phyloP scores from a whole-genome alignment of 1,140 invertebrate genomes.

The Coelopa frigida region DNA sequence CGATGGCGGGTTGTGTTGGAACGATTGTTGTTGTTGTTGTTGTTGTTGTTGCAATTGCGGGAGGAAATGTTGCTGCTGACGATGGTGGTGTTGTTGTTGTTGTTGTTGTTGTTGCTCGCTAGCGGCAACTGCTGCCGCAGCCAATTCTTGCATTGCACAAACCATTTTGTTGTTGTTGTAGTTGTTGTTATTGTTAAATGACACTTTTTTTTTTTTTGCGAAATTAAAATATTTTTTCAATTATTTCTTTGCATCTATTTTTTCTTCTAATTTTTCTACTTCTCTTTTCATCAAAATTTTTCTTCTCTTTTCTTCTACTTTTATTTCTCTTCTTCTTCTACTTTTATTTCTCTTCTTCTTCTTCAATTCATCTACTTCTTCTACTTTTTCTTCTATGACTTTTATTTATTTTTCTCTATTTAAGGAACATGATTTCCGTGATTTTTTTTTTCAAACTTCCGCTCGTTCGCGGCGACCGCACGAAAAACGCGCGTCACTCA shows the following conservation, averaged over 20 bases:
- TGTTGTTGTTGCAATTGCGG: constrained; percentile 14
- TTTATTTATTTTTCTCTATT: constrained; percentile 2
- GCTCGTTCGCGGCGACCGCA: no score
- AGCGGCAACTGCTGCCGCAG: constrained; percentile 11
- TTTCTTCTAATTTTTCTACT: constrained; percentile 3
- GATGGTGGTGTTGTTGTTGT: constrained; percentile 22
- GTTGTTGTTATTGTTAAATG: constrained; percentile 18
- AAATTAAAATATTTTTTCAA: constrained; percentile 34
- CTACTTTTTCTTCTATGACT: no score
- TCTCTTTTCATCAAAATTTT: no score
- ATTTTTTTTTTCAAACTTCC: no score
- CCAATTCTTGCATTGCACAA: constrained; percentile 42
- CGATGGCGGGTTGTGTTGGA: background rate
- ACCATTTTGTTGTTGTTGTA: constrained; percentile 32
- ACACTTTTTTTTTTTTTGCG: constrained; percentile 20
- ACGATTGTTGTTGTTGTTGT: constrained; percentile 17
- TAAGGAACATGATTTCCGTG: no score
- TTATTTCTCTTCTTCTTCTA: no score
- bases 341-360: no score
- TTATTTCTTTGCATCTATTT: constrained; percentile 15
- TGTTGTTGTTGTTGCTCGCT: constrained; percentile 21
- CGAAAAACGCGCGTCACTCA: no score
- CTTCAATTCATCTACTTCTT: no score
- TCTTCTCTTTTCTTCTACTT: no score
- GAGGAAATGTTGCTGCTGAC: constrained; percentile 11